Conservation (phyloP, 2,113 vertebrate species). For the Gymnorhina tibicen region DNA sequence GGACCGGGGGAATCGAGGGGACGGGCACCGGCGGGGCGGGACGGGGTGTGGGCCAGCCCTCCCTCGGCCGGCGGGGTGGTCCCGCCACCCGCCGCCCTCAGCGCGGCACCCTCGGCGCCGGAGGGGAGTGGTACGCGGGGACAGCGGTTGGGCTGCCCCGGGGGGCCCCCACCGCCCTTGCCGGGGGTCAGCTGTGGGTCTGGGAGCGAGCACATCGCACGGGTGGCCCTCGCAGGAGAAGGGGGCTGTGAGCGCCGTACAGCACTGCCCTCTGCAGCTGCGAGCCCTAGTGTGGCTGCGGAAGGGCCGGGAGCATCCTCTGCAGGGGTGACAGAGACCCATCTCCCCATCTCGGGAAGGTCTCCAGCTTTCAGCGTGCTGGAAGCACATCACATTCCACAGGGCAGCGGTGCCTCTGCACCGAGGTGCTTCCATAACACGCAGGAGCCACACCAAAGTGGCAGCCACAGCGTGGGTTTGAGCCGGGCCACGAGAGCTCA, state of each 20-base stretch:
- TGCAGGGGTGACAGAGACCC: neutral
- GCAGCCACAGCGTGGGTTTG: rapidly evolving
- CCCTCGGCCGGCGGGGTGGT: neutral
- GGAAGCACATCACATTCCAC: rapidly evolving
- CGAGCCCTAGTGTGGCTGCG: neutral
- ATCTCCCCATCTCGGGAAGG: rapidly evolving
- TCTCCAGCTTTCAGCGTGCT: rapidly evolving
- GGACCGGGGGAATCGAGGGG: neutral
- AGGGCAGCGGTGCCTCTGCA: neutral
- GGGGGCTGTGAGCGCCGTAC: neutral
- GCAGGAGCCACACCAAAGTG: rapidly evolving
- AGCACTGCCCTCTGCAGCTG: neutral
- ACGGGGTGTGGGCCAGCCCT: neutral
- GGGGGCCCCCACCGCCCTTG: too few species aligned
- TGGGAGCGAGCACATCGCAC: neutral
- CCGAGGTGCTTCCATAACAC: rapidly evolving
- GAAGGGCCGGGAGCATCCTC: neutral
- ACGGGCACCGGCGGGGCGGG: neutral
- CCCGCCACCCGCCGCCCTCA: neutral
- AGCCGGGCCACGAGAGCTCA: neutral
- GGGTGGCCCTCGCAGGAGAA: neutral
- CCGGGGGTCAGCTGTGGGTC: too few species aligned
- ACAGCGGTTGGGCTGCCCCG: neutral
- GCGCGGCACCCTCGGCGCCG: neutral
- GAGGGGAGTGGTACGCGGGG: neutral